Evolutionary conservation across 2,797 vertebrate genomes (phyloP), one percentile per base, ranked within the genome.

Genomic region (Poeciliopsis presidionis): DNA sequence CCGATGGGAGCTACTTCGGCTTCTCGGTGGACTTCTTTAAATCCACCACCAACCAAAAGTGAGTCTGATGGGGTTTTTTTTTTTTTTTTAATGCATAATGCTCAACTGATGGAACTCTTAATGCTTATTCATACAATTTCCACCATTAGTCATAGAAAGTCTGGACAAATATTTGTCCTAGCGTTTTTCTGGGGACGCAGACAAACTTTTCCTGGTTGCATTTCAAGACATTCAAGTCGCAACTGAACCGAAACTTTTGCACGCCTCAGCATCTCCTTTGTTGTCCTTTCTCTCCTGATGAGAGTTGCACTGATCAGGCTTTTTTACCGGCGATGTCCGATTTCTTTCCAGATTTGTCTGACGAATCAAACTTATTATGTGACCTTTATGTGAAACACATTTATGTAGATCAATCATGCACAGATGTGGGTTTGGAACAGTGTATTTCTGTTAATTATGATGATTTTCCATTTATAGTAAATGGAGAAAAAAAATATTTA

Each of bases 11-110:
- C 91, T 96, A 97, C 88, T 99, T 99, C 78, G 98, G 98, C 72
- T 99, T 98, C 86, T 95, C 98, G 0, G 82, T 98, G 93, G 98
- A 99, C 81, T 97, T 99, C 94, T 94, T 94, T 81, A 94, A 94
- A 55, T 30, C 88, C 2, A 0, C 25, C 13, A 72, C 4, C 22
- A 88, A 86, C n/a, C 86, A 83, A 59, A 90, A 81, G 97, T 97
- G 90, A 36, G 43, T 63, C 7, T 41, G 39, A 7, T 41, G 39
- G 39, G 1, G 7, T 41, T 41, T 7, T 11, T 2, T 18, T 51
- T 2, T 18, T 51, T 20, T 7, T 47, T 18, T 47, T 0, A 0
- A 33, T 14, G 59, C 16, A 36, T 36, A 36, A 20, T 14, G 55
- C 28, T 59, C 2, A 14, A 14, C 4, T 28, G 12, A 1, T 13